phyloP scores from a whole-genome alignment of 2,797 vertebrate species.

The Phrynocephalus forsythii region DNA sequence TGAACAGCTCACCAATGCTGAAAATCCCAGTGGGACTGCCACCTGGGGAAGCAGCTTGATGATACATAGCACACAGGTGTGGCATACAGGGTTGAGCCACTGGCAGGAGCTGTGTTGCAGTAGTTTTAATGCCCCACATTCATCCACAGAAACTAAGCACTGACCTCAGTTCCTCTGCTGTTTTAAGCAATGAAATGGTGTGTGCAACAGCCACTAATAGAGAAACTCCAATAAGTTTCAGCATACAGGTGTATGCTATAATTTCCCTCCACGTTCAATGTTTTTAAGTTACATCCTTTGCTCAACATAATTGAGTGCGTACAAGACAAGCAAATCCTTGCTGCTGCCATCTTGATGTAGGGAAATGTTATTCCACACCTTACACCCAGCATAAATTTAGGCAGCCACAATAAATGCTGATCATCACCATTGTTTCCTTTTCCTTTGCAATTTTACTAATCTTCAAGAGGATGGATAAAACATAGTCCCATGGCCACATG shows the following conservation, averaged over 20 bases:
- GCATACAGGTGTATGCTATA: not conserved
- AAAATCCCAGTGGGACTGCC: too few relatives aligned
- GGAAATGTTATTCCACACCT: not conserved
- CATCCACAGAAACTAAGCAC: not conserved
- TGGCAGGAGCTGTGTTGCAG: not conserved
- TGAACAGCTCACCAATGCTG: too few relatives aligned
- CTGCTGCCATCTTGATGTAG: not conserved
- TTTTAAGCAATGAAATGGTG: not conserved
- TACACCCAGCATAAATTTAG: too few relatives aligned
- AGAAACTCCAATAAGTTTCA: not conserved
- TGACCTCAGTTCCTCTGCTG: not conserved
- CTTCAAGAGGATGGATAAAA: too few relatives aligned
- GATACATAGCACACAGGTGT: too few relatives aligned
- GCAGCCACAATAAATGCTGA: not conserved
- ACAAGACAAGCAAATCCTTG: conserved; percentile 5
- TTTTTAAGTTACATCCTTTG: not conserved
- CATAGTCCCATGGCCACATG: too few relatives aligned
- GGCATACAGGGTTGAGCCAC: too few relatives aligned
- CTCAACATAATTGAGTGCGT: conserved; percentile 6
- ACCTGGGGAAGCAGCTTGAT: too few relatives aligned
- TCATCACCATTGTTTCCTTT: not conserved
- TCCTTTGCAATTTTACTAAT: too few relatives aligned
- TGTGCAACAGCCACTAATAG: not conserved
- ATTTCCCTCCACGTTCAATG: not conserved
- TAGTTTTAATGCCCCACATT: not conserved